These are phyloP conservation scores for Propithecus deckenii DNA, from an alignment of 2,797 vertebrate genomes.

Conservation along the genomic window DNA sequence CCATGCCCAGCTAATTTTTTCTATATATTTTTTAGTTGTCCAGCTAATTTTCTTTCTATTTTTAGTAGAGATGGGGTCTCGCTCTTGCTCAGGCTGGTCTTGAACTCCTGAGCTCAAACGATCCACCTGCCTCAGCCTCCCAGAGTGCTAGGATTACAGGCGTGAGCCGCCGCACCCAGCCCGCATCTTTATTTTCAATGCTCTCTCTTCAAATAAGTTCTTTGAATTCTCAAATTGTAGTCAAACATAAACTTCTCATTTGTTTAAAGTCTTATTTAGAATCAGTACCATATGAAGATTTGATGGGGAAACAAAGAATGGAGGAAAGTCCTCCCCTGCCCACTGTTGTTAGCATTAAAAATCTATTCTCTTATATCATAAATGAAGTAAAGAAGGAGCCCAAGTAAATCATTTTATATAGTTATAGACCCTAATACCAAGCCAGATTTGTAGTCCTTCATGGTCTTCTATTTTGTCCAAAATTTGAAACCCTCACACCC, in stretches of 20 bases:
- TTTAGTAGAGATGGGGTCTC: too few species aligned
- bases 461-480: slow-evolving; percentile 33
- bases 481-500: background rate
- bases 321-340: background rate
- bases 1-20: too few species aligned
- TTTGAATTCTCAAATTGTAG: slow-evolving; percentile 21
- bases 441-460: background rate
- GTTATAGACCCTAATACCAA: slow-evolving; percentile 29
- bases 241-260: slow-evolving; percentile 38
- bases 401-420: slow-evolving; percentile 12
- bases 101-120: too few species aligned
- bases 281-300: background rate
- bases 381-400: background rate
- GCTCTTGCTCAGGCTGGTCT: too few species aligned
- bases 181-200: slow-evolving; percentile 43
- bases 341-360: background rate
- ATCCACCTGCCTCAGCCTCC: too few species aligned
- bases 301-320: background rate
- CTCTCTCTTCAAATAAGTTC: slow-evolving; percentile 40
- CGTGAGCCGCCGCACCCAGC: too few species aligned
- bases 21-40: too few species aligned
- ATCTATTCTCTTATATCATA: background rate
- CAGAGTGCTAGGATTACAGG: too few species aligned
- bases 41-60: too few species aligned
- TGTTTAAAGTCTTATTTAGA: slow-evolving; percentile 25